Evolutionary conservation across 2,797 vertebrate genomes (phyloP).

Genomic region (Thunnus albacares): DNA sequence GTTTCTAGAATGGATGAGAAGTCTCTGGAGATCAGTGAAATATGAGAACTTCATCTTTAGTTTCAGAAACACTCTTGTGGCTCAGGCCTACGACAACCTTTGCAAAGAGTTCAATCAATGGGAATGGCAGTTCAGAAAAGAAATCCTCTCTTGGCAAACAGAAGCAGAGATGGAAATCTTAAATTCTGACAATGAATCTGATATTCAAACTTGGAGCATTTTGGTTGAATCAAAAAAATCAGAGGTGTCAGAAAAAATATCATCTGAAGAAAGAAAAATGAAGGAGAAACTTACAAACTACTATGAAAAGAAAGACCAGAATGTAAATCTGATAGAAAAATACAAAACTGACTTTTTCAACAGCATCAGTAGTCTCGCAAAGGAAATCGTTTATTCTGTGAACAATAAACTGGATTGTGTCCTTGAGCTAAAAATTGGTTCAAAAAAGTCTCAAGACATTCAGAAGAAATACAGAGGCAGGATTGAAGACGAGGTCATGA

Average conservation of each 20-base stretch:
- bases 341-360: too few relatives aligned
- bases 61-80: constrained; percentile 81
- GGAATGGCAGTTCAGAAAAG: constrained; percentile 78
- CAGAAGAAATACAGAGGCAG: too few relatives aligned
- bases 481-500: too few relatives aligned
- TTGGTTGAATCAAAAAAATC: background rate
- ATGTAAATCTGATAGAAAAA: too few relatives aligned
- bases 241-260: background rate
- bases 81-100: constrained; percentile 75
- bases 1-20: constrained; percentile 80
- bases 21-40: constrained; percentile 82
- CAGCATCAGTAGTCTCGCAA: too few relatives aligned
- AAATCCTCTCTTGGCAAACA: constrained; percentile 53
- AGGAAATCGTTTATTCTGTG: too few relatives aligned
- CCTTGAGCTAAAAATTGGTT: too few relatives aligned
- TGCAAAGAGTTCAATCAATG: constrained; percentile 67
- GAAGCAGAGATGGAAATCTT: constrained; percentile 56
- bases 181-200: constrained; percentile 43
- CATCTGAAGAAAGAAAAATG: background rate
- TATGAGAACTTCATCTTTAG: constrained; percentile 83
- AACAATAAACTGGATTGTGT: too few relatives aligned
- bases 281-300: too few relatives aligned
- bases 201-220: too few relatives aligned
- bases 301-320: too few relatives aligned
- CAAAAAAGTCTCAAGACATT: too few relatives aligned